A percentile compares a stretch with the other conserved stretches of the same genome.
phyloP scores from a whole-genome alignment of 2,113 vertebrate species.

The Apeltes quadracus region DNA sequence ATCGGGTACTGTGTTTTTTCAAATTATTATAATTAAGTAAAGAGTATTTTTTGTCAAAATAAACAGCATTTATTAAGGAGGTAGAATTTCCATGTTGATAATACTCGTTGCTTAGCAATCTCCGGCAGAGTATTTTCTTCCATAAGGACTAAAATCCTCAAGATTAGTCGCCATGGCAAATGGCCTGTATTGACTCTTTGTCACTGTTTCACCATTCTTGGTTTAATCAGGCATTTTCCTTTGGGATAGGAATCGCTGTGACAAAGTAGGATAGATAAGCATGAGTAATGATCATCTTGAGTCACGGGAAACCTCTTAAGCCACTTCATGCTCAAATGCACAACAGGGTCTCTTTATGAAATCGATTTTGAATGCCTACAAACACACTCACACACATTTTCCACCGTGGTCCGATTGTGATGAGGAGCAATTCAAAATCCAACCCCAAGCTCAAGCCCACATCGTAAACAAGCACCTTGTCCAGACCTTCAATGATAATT shows the following conservation, averaged over 20 bases:
- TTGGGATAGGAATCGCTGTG: conserved; percentile 59
- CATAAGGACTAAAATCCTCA: conserved; percentile 45
- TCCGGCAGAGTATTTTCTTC: conserved; percentile 25
- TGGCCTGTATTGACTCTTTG: conserved; percentile 48
- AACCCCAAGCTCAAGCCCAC: neutral
- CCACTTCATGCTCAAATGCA: conserved; percentile 16
- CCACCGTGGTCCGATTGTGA: neutral
- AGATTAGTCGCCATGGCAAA: conserved; percentile 62
- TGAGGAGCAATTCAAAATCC: neutral
- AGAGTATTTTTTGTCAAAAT: conserved; percentile 42
- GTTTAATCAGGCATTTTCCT: conserved; percentile 60
- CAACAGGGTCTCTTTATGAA: conserved; percentile 24
- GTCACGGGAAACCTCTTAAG: conserved; percentile 49
- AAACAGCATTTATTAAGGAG: conserved; percentile 41
- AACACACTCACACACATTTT: neutral
- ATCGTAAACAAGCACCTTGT: conserved; percentile 3
- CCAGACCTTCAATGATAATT: neutral
- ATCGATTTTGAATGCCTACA: neutral
- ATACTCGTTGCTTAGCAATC: conserved; percentile 57
- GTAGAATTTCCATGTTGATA: conserved; percentile 54
- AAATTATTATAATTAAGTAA: conserved; percentile 7
- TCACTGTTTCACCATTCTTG: conserved; percentile 60
- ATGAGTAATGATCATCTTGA: conserved; percentile 63
- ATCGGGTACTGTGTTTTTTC: conserved; percentile 2
- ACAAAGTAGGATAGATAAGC: conserved; percentile 58